These are phyloP conservation scores for Drosophila saltans DNA, from an alignment of 1,140 invertebrate species.

Conservation along the genomic window DNA sequence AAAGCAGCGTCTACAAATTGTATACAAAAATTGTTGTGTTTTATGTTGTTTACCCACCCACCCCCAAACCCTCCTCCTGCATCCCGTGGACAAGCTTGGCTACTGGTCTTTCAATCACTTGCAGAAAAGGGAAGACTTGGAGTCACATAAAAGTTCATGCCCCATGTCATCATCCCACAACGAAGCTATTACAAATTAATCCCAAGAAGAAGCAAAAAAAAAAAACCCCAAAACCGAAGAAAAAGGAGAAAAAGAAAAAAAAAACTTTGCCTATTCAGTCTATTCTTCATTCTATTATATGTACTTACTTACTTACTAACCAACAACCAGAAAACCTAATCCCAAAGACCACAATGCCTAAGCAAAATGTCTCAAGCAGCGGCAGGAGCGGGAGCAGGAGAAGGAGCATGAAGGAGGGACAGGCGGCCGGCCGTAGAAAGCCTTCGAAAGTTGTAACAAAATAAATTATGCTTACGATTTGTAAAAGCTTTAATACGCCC, in stretches of 20 bases:
- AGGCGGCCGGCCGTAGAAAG: conserved; percentile 3
- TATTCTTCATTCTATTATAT: conserved; percentile 42
- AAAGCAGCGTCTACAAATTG: conserved; percentile 1
- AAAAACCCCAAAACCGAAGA: not conserved
- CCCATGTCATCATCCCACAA: conserved; percentile 23
- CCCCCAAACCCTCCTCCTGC: not conserved
- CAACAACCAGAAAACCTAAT: conserved; percentile 21
- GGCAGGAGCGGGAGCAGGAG: not conserved
- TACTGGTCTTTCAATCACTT: conserved; percentile 42
- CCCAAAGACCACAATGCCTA: conserved; percentile 21
- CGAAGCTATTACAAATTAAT: conserved; percentile 58
- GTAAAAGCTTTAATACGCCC: conserved; percentile 78
- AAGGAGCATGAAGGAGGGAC: not conserved
- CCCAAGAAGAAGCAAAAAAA: conserved; percentile 12
- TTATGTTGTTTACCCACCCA: conserved; percentile 8
- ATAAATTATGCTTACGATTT: conserved; percentile 80
- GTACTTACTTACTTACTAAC: conserved; percentile 8
- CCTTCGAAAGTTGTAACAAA: conserved; percentile 63
- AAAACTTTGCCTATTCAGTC: conserved; percentile 30
- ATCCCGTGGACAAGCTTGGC: not conserved
- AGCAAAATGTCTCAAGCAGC: conserved; percentile 34
- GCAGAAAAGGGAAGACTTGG: conserved; percentile 4
- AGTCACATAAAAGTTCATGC: conserved; percentile 27
- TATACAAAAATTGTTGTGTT: conserved; percentile 12
- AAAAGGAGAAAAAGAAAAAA: not conserved